Conservation (phyloP, 2,113 vertebrate species). For the Pangasianodon hypophthalmus region DNA sequence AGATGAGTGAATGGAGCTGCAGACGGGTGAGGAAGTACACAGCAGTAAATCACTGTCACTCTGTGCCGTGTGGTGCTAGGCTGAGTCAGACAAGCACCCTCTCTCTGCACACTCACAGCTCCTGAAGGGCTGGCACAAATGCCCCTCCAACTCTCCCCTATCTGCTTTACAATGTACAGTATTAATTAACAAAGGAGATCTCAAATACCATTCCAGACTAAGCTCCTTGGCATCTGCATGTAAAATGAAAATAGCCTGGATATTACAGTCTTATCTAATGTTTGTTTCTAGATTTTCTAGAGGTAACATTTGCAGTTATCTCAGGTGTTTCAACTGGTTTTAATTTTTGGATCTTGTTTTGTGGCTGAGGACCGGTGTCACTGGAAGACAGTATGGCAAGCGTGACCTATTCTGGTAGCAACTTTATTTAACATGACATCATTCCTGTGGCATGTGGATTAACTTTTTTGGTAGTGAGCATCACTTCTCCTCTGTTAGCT, state of each 20-base stretch:
- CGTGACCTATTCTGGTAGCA: conserved; percentile 10
- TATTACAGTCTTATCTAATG: background rate
- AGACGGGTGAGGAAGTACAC: conserved; percentile 52
- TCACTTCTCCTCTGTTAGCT: background rate
- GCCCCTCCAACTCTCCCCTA: background rate
- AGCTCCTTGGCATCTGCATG: background rate
- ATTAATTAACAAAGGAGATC: conserved; percentile 20
- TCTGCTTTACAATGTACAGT: conserved; percentile 35
- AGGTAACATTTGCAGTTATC: background rate
- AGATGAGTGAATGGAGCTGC: conserved; percentile 62
- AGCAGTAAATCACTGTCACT: conserved; percentile 54
- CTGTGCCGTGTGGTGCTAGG: conserved; percentile 44
- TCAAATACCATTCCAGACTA: background rate
- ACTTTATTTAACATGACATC: conserved; percentile 52
- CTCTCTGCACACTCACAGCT: conserved; percentile 35
- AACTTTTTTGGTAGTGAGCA: conserved; percentile 13
- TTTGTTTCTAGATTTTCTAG: background rate
- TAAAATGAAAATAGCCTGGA: background rate
- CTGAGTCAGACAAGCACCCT: conserved; percentile 47
- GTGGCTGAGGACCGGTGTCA: conserved; percentile 17
- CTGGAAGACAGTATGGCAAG: conserved; percentile 1
- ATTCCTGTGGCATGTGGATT: conserved; percentile 14
- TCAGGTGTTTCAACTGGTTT: background rate
- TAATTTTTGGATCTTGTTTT: background rate
- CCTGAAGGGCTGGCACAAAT: conserved; percentile 32